Percentiles rank a stretch among this genome's conserved stretches.
phyloP scores from a whole-genome alignment of 2,113 vertebrate genomes.

The Ptychochromis oligacanthus region DNA sequence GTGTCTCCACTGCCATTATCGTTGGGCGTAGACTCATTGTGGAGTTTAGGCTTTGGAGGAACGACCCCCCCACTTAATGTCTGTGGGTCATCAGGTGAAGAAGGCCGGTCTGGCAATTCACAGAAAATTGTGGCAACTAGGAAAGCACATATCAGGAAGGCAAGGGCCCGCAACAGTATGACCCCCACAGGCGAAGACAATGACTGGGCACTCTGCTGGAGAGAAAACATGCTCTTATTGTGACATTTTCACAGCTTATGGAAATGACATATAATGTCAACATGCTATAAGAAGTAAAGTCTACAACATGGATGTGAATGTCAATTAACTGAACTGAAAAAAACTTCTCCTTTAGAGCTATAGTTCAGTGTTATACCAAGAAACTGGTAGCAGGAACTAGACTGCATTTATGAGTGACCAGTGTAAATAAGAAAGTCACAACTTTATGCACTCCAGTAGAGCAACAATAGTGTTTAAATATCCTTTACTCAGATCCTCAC shows the following conservation, averaged over 20 bases:
- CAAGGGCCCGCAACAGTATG: constrained; percentile 85
- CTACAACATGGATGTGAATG: neutral
- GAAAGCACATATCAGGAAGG: constrained; percentile 88
- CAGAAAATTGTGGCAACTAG: constrained; percentile 80
- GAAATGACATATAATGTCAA: neutral
- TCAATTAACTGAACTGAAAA: neutral
- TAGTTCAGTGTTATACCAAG: neutral
- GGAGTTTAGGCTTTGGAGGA: constrained; percentile 41
- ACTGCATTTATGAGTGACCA: neutral
- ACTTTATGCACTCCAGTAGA: neutral
- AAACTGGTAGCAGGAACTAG: neutral
- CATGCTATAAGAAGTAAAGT: neutral
- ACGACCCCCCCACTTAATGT: constrained; percentile 56
- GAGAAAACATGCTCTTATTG: neutral
- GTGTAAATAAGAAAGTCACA: neutral
- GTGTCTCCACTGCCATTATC: neutral
- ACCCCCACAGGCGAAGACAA: constrained; percentile 83
- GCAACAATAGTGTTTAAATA: neutral
- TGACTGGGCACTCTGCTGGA: constrained; percentile 81
- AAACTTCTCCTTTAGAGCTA: rapidly evolving
- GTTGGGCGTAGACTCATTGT: constrained; percentile 53
- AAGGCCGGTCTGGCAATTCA: constrained; percentile 66
- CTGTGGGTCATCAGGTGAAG: neutral
- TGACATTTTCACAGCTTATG: neutral
- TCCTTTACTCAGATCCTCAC: neutral